Evolutionary conservation across 2,113 vertebrate genomes (phyloP).

Genomic region (Lamprologus speciosus): DNA sequence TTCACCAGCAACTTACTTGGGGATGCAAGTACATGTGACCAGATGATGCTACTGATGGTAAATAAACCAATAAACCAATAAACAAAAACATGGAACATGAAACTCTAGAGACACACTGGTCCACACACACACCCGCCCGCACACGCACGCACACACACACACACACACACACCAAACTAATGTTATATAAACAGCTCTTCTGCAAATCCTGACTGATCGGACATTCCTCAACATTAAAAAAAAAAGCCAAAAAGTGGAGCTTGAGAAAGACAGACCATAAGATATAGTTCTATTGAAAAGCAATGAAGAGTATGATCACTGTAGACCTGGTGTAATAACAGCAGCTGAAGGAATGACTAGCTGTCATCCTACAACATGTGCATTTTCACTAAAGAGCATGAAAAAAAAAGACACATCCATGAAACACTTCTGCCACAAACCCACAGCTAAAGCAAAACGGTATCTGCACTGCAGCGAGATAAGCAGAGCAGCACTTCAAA

Average conservation of each 20-base stretch:
- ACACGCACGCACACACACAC: background rate
- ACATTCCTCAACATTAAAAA: background rate
- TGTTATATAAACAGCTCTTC: conserved; percentile 18
- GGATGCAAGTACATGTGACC: background rate
- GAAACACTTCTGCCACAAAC: background rate
- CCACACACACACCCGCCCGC: background rate
- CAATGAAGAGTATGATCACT: background rate
- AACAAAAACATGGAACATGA: background rate
- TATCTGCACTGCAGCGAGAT: background rate
- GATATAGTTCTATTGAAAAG: background rate
- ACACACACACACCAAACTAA: background rate
- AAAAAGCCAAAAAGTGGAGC: background rate
- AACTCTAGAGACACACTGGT: background rate
- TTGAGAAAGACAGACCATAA: background rate
- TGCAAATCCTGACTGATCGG: background rate
- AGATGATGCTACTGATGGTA: background rate
- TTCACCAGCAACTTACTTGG: background rate
- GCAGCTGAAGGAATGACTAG: background rate
- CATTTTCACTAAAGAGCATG: background rate
- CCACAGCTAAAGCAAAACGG: background rate
- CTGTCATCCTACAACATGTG: background rate
- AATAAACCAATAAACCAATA: background rate
- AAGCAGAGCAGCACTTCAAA: background rate
- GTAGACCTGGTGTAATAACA: background rate
- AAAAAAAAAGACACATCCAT: background rate